Conservation (phyloP, 2,113 vertebrate species). For the Etheostoma spectabile region DNA sequence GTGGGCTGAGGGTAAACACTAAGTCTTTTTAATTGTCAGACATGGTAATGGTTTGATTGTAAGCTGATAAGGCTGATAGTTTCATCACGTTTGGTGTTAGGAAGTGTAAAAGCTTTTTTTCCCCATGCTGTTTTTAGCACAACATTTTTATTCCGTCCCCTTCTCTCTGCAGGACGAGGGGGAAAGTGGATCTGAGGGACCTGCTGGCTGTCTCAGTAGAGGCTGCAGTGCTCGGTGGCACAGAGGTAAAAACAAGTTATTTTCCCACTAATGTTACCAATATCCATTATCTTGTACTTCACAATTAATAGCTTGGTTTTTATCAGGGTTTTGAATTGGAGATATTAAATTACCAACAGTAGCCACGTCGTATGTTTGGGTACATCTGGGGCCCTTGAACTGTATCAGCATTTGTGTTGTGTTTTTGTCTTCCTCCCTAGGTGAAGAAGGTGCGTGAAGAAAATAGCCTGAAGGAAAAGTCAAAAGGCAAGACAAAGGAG, state of each 20-base stretch:
- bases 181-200: slow-evolving; percentile 89
- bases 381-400: not conserved
- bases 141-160: not conserved
- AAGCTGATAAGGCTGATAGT: no score
- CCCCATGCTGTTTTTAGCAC: not conserved
- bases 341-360: not conserved
- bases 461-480: slow-evolving; percentile 88
- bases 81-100: no score
- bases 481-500: slow-evolving; percentile 94
- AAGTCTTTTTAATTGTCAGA: no score
- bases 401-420: not conserved
- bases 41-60: not conserved
- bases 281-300: not conserved
- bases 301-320: not conserved
- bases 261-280: not conserved
- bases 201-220: slow-evolving; percentile 91
- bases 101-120: not conserved
- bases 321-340: not conserved
- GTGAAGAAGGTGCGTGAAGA: slow-evolving; percentile 88
- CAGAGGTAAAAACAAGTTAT: slow-evolving; percentile 83
- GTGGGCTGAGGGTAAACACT: not conserved
- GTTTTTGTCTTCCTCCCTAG: slow-evolving; percentile 21
- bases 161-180: slow-evolving; percentile 60
- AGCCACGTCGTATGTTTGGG: not conserved
- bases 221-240: slow-evolving; percentile 90